A percentile compares a stretch with the other conserved stretches of the same genome.
phyloP scores from a whole-genome alignment of 2,888 invertebrate species.

The Kryphioiulus occultus region DNA sequence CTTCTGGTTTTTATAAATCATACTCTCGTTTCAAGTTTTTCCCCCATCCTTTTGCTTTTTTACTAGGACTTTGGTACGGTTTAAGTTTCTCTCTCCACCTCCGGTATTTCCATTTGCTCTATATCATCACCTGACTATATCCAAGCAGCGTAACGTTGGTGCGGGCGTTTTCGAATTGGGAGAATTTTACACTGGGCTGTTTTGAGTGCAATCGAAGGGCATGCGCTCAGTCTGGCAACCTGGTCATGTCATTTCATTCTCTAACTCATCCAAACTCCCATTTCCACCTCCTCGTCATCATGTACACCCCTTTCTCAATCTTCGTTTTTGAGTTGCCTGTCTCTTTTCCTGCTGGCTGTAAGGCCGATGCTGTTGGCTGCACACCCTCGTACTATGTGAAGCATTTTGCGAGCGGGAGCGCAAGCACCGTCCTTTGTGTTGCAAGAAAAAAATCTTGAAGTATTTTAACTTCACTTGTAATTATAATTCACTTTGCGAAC shows the following conservation, averaged over 20 bases:
- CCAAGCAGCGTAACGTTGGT: neutral
- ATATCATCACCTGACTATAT: neutral
- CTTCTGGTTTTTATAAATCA: neutral
- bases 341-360: conserved; percentile 43
- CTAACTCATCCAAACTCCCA: neutral
- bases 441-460: conserved; percentile 49
- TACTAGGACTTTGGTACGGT: neutral
- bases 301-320: neutral
- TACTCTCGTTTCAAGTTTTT: neutral
- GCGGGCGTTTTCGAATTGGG: neutral
- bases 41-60: neutral
- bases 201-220: neutral
- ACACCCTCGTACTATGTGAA: neutral
- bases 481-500: conserved; percentile 49
- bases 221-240: conserved; percentile 11
- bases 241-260: neutral
- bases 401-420: conserved; percentile 28
- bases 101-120: neutral
- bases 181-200: neutral
- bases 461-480: conserved; percentile 50
- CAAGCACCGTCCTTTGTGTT: conserved; percentile 42
- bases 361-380: conserved; percentile 38
- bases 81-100: neutral
- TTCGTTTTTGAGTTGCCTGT: conserved; percentile 2
- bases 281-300: neutral